phyloP scores from a whole-genome alignment of 1,140 invertebrate genomes.

The Diprion similis region DNA sequence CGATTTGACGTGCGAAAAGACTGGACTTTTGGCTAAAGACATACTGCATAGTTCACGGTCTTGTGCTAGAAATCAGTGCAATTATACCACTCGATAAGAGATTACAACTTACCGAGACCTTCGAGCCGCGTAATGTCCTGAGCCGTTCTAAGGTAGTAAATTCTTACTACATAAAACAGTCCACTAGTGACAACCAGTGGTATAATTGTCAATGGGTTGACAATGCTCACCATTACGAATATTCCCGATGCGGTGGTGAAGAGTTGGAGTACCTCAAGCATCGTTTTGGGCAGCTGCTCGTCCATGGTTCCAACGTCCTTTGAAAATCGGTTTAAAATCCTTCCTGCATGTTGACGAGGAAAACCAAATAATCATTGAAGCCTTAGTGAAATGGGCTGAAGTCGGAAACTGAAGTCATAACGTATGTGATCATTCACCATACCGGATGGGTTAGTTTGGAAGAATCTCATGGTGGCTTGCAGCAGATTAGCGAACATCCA shows the following conservation, averaged over 20 bases:
- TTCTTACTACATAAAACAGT: slow-evolving; percentile 63
- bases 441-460: slow-evolving; percentile 83
- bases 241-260: slow-evolving; percentile 55
- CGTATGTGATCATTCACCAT: slow-evolving; percentile 35
- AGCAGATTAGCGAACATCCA: slow-evolving; percentile 82
- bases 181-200: slow-evolving; percentile 63
- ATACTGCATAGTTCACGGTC: neutral
- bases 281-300: slow-evolving; percentile 74
- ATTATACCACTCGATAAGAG: neutral
- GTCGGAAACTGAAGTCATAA: slow-evolving; percentile 15
- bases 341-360: slow-evolving; percentile 48
- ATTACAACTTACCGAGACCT: slow-evolving; percentile 54
- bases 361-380: no score
- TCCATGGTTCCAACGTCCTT: slow-evolving; percentile 85
- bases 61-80: neutral
- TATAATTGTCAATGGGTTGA: slow-evolving; percentile 67
- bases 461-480: slow-evolving; percentile 82
- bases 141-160: slow-evolving; percentile 69
- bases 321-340: slow-evolving; percentile 81
- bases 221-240: slow-evolving; percentile 61
- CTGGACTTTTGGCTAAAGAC: slow-evolving; percentile 73
- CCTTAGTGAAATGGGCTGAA: no score
- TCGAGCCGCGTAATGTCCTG: slow-evolving; percentile 68
- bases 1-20: slow-evolving; percentile 83
- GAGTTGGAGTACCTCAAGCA: slow-evolving; percentile 71